These are phyloP conservation scores for Ceratina japonica DNA, from an alignment of 1,140 invertebrate species.

Conservation along the genomic window DNA sequence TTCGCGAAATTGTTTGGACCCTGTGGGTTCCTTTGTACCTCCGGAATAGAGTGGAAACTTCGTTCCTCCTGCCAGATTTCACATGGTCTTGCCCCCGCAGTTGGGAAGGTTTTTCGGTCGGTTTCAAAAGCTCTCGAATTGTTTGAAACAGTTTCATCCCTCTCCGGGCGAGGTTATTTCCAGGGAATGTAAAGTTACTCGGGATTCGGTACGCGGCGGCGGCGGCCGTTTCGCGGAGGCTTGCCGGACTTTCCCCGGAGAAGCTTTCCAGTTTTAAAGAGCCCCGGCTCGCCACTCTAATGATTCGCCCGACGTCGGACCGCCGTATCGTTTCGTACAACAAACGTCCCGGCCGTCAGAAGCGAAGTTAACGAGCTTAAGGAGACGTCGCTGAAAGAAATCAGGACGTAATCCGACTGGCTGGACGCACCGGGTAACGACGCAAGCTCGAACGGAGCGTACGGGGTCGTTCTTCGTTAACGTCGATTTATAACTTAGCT, in stretches of 20 bases:
- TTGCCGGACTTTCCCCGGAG: not conserved
- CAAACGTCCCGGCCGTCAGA: not conserved
- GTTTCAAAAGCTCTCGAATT: not conserved
- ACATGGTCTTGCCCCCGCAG: not conserved
- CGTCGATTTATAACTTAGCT: too few species aligned
- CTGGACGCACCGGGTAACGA: not conserved
- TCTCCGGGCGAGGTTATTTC: not conserved
- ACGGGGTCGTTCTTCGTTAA: too few species aligned
- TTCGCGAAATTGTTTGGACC: not conserved
- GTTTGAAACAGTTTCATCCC: not conserved
- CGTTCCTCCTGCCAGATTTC: not conserved
- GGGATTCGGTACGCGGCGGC: not conserved
- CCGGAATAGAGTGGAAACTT: not conserved
- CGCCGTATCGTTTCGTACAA: not conserved
- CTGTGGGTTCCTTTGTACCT: not conserved
- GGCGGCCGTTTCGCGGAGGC: not conserved
- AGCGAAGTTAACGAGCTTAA: not conserved
- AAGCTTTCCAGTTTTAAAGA: not conserved
- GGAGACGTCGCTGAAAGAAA: too few species aligned
- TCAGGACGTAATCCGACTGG: not conserved
- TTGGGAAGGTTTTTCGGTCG: not conserved
- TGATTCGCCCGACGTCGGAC: not conserved
- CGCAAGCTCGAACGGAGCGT: not conserved
- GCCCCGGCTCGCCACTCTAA: not conserved
- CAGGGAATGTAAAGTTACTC: constrained; percentile 2